Evolutionary conservation across 2,797 vertebrate genomes (phyloP), one percentile per base, ranked within the genome.

Genomic region (Oryzias dopingdopingensis): DNA sequence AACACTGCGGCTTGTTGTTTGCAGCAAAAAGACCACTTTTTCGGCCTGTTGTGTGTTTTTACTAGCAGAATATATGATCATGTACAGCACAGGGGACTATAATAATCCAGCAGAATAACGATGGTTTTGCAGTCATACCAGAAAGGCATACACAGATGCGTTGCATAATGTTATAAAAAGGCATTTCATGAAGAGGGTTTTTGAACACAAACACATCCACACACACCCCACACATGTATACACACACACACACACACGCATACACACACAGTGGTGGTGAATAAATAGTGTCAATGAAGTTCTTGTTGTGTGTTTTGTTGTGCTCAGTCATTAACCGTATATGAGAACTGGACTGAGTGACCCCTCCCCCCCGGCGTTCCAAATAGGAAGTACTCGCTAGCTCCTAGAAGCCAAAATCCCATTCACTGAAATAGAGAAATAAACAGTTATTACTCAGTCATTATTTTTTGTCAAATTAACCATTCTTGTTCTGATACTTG

Each of bases 251-350:
- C 44, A 49, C 42, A 61, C 52, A 50, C 52, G 52, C 44, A 63
- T 56, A 60, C 44, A 56, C 41, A 52, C 62, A 68, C 63, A 88
- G 70, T 83, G 85, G 82, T 90, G 82, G 86, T 89, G 75, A 89
- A 90, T 90, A 90, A 91, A 90, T 76, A 64, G 80, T 91, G 86
- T 89, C 78, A 84, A 83, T 83, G 64, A 86, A 86, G 67, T 78
- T 70, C 54, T 82, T 64, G 64, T 64, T 59, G 81, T 87, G 84
- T 90, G 77, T 80, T 87, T 85, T 85, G 79, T 88, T 53, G 44
- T 32, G 17, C 77, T 70, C 14, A 49, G 46, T 37, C 32, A 12
- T 37, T 37, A 10, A 2, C 26, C 45, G 24, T 14, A 71, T 65
- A 49, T 50, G 18, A 40, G 17, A 42, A 4, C 14, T 14, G 42